phyloP scores from a whole-genome alignment of 2,113 vertebrate genomes.

The Globicephala melas region DNA sequence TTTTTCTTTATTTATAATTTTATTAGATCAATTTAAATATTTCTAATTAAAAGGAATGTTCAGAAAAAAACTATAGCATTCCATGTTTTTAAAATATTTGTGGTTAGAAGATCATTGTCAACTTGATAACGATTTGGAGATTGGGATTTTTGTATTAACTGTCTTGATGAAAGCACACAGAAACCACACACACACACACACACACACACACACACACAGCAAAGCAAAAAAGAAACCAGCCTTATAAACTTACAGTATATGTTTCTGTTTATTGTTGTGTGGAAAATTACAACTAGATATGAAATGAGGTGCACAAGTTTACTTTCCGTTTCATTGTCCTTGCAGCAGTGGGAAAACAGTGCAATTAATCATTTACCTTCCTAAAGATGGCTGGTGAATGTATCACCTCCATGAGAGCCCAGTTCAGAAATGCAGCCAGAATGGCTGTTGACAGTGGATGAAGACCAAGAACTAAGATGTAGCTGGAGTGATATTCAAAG shows the following conservation, averaged over 20 bases:
- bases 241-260: conserved; percentile 62
- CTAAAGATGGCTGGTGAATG: conserved; percentile 78
- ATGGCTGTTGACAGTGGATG: conserved; percentile 80
- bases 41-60: conserved; percentile 46
- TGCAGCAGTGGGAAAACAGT: conserved; percentile 76
- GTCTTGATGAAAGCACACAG: conserved; percentile 60
- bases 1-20: conserved; percentile 41
- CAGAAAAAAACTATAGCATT: conserved; percentile 44
- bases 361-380: conserved; percentile 79
- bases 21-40: conserved; percentile 36
- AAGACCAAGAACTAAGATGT: conserved; percentile 78
- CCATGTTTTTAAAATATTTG: background rate
- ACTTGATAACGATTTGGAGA: conserved; percentile 34
- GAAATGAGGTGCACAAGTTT: conserved; percentile 76
- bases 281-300: conserved; percentile 77
- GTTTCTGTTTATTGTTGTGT: conserved; percentile 69
- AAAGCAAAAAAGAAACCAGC: conserved; percentile 14
- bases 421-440: conserved; percentile 77
- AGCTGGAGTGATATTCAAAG: conserved; percentile 78
- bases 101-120: conserved; percentile 39
- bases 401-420: conserved; percentile 74
- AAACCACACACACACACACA: background rate
- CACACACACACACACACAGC: background rate
- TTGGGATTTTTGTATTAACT: conserved; percentile 50
- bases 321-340: conserved; percentile 79